phyloP scores from a whole-genome alignment of 2,888 invertebrate genomes.

The Spilarctia lutea region DNA sequence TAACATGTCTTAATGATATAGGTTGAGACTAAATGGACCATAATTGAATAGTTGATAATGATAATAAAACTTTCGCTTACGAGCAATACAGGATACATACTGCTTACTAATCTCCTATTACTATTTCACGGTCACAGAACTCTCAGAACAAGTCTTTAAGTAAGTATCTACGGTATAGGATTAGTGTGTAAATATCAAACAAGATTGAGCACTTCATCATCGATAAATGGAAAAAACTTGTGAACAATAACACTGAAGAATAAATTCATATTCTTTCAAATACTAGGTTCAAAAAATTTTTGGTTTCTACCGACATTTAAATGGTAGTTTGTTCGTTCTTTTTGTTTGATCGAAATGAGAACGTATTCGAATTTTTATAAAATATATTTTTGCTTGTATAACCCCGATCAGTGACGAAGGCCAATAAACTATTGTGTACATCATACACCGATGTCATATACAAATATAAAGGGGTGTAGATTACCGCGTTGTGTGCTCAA shows the following conservation, averaged over 20 bases:
- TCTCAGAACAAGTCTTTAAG: slow-evolving; percentile 41
- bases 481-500: background rate
- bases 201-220: slow-evolving; percentile 34
- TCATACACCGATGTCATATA: background rate
- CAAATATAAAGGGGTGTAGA: background rate
- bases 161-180: slow-evolving; percentile 28
- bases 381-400: background rate
- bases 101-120: slow-evolving; percentile 26
- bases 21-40: background rate
- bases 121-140: slow-evolving; percentile 46
- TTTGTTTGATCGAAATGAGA: background rate
- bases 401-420: background rate
- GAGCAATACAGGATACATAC: slow-evolving; percentile 22
- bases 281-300: background rate
- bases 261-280: background rate
- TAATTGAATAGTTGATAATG: background rate
- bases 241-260: background rate
- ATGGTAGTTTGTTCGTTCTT: background rate
- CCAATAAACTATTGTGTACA: background rate
- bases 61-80: background rate
- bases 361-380: background rate
- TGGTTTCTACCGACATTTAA: background rate
- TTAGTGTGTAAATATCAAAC: slow-evolving; percentile 35
- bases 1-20: background rate
- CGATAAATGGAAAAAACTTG: slow-evolving; percentile 6